Conservation (phyloP, 2,113 vertebrate genomes). For the Bothrops jararaca region DNA sequence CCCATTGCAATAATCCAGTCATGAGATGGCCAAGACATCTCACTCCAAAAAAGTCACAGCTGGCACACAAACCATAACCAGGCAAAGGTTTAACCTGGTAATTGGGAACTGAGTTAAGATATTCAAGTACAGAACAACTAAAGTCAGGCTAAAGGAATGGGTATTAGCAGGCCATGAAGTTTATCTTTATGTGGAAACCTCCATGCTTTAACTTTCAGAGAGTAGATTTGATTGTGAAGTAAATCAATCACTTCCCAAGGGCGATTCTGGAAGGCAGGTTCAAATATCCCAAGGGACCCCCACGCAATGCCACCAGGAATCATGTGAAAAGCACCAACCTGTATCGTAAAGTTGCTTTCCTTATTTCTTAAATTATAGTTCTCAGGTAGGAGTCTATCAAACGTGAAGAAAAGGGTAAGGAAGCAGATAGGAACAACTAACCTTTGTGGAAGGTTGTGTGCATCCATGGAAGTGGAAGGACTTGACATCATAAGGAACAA, state of each 20-base stretch:
- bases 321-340: background rate
- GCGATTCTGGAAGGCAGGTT: background rate
- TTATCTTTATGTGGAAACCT: background rate
- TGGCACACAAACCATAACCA: no score
- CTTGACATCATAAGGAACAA: background rate
- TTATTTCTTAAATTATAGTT: background rate
- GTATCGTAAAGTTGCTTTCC: background rate
- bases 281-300: background rate
- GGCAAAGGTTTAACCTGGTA: background rate
- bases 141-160: background rate
- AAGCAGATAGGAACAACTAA: background rate
- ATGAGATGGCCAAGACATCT: no score
- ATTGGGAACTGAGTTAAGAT: background rate
- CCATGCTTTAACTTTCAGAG: background rate
- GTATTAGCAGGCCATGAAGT: background rate
- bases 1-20: no score
- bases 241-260: no score
- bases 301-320: background rate
- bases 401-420: background rate
- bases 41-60: no score
- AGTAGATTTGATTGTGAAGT: background rate
- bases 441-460: background rate
- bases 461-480: background rate
- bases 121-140: background rate
- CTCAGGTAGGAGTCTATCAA: background rate